These are phyloP conservation scores for Columba guinea DNA, from an alignment of 2,797 vertebrate species.

Conservation along the genomic window DNA sequence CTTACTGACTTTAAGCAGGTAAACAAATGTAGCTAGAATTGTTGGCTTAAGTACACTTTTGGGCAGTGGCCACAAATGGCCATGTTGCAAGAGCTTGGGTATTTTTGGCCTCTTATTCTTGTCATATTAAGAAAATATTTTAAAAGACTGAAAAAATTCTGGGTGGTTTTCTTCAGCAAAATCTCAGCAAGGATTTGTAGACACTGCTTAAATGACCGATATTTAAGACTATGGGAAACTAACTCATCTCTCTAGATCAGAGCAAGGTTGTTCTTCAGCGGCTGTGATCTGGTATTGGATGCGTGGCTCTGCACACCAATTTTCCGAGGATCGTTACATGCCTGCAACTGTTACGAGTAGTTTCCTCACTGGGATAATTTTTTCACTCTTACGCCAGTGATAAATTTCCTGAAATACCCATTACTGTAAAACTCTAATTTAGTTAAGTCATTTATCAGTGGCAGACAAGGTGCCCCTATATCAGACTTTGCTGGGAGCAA, in stretches of 20 bases:
- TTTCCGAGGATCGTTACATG: not conserved
- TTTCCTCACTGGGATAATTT: not conserved
- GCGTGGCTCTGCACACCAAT: not conserved
- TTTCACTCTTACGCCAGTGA: not conserved
- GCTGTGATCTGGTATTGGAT: rapidly evolving
- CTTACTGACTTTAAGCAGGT: not conserved
- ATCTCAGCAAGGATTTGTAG: not conserved
- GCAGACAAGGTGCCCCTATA: rapidly evolving
- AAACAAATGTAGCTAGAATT: not conserved
- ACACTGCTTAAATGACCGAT: not conserved
- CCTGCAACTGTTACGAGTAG: not conserved
- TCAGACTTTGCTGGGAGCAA: not conserved
- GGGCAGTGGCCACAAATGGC: not conserved
- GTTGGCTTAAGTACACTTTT: not conserved
- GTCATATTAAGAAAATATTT: not conserved
- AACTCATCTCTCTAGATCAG: not conserved
- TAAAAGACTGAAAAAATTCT: not conserved
- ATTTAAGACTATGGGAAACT: not conserved
- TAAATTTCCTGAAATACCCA: not conserved
- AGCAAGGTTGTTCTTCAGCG: not conserved
- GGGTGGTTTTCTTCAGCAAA: not conserved
- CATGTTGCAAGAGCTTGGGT: not conserved
- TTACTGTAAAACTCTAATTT: not conserved
- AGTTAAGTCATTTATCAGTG: not conserved
- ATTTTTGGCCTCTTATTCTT: not conserved